Base-by-base conservation (phyloP, 2,797 vertebrate genomes). In the Enteromius fasciolatus region DNA sequence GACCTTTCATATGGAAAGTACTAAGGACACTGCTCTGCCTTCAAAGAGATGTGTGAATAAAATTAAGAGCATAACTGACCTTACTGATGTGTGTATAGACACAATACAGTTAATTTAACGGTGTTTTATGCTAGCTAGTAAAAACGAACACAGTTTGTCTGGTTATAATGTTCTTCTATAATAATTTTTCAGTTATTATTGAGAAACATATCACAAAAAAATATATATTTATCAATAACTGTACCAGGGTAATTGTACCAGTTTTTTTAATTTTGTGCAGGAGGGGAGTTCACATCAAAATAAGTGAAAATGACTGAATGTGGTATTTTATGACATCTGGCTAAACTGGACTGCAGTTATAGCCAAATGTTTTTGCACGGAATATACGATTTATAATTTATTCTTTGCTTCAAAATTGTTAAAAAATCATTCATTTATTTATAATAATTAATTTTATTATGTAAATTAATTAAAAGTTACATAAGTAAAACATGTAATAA, bases 1-100 rank as follows among this genome's bases (percentile, higher is more conserved):
- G 33, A 64, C 86, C 91, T 94, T 95, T 95, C 92, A 95, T 93
- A 93, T 95, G 94, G 75, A 93, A 94, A 95, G 75, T 87, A 92
- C 89, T 46, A 61, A 61, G 76, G 48, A 76, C 52, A 76, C 86
- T 72, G 84, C 82, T 86, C 68, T 87, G 73, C 12, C 87, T 87
- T 90, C 85, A 85, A 73, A 64, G 79, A 73, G 57, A 61, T 57
- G 33, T 57, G 20, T 57, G 52, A 64, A 82, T 78, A 77, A 28
- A 78, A 68, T 85, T 82, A 75, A 67, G 33, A 54, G 28, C 46
- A 52, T n/a, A 57, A 12, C 4, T 66, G 33, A 76, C 70, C 59
- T 64, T 64, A 18, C 3, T 7, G 2, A 28, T 25, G 39, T 6
- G 17, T 63, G 10, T 5, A 0, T 9, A 7, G 28, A 20, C 44